Evolutionary conservation across 2,888 invertebrate species (phyloP).

Genomic region (Pteria penguin): DNA sequence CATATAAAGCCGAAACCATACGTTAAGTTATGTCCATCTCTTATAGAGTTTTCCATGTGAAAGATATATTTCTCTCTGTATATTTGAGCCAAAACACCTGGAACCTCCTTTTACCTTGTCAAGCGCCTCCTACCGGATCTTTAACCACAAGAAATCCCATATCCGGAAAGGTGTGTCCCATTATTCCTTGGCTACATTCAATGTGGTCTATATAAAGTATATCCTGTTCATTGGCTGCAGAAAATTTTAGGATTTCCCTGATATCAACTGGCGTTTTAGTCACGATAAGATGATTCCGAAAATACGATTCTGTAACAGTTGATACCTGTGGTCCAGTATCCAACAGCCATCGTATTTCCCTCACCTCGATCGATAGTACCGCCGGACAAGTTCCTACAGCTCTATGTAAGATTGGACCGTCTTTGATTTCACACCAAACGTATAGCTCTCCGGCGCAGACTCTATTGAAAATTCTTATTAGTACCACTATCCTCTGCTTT

Average conservation of each 20-base stretch:
- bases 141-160: slow-evolving; percentile 18
- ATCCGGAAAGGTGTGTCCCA: background rate
- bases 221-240: background rate
- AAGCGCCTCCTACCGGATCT: background rate
- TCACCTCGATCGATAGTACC: background rate
- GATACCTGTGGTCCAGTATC: too few species aligned
- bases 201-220: background rate
- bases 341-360: too few species aligned
- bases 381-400: background rate
- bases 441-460: too few species aligned
- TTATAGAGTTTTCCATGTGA: too few species aligned
- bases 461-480: too few species aligned
- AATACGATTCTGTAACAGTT: slow-evolving; percentile 9
- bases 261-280: background rate
- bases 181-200: background rate
- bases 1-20: too few species aligned
- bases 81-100: background rate
- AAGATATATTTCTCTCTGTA: background rate
- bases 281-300: background rate
- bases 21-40: too few species aligned
- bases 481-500: too few species aligned
- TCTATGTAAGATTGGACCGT: too few species aligned
- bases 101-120: too few species aligned
- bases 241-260: background rate
- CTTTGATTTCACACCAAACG: too few species aligned